A percentile compares a stretch with the other conserved stretches of the same genome.
Evolutionary conservation across 2,797 vertebrate species (phyloP).

Genomic region (Aratinga solstitialis): DNA sequence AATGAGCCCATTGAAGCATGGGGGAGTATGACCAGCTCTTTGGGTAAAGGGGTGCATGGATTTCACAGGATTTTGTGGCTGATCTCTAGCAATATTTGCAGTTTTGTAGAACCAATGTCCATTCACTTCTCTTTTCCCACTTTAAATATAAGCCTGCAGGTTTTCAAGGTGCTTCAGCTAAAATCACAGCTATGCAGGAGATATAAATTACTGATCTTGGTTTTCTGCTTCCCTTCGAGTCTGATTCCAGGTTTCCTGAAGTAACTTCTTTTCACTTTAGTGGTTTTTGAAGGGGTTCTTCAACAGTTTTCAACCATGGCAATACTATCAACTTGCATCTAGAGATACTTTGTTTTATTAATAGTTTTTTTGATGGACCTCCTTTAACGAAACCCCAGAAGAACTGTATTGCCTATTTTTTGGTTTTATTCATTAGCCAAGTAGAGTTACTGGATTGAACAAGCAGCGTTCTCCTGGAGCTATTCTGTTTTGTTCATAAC

Average conservation of each 20-base stretch:
- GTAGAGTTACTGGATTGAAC: neutral
- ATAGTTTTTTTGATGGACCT: neutral
- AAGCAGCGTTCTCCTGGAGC: neutral
- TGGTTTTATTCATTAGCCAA: neutral
- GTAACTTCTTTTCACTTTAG: neutral
- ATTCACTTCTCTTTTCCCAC: neutral
- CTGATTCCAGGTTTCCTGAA: neutral
- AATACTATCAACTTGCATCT: neutral
- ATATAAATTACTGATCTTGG: neutral
- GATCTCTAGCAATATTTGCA: neutral
- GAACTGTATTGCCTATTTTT: neutral
- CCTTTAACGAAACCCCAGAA: neutral
- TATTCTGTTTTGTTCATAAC: neutral
- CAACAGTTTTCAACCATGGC: neutral
- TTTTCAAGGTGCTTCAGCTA: neutral
- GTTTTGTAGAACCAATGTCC: neutral
- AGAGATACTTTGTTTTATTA: neutral
- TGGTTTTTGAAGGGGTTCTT: neutral
- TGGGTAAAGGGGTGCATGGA: neutral
- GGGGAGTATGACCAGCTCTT: neutral
- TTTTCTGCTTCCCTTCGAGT: neutral
- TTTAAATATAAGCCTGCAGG: neutral
- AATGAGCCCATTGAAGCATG: neutral
- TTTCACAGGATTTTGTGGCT: neutral
- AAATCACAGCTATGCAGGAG: fast-evolving